phyloP scores from a whole-genome alignment of 2,888 invertebrate species.

The Drosophila antonietae region DNA sequence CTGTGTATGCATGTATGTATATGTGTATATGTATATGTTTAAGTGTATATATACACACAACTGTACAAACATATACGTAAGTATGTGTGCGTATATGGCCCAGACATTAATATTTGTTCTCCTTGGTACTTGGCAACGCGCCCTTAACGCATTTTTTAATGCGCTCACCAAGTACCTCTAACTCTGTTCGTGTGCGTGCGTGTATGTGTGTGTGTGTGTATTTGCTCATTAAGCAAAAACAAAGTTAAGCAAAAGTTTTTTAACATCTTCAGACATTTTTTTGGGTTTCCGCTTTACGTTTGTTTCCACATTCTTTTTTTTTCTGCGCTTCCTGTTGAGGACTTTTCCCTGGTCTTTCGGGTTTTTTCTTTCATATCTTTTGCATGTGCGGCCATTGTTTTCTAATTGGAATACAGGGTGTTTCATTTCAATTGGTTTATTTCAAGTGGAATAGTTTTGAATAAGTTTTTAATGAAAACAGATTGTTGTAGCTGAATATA shows the following conservation, averaged over 20 bases:
- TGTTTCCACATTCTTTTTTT: slow-evolving; percentile 50
- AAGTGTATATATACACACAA: not conserved
- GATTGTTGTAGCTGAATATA: not conserved
- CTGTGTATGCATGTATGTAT: slow-evolving; percentile 11
- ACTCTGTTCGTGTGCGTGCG: slow-evolving; percentile 23
- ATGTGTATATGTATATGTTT: slow-evolving; percentile 18
- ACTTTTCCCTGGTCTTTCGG: slow-evolving; percentile 40
- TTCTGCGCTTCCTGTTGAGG: slow-evolving; percentile 39
- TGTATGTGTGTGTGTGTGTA: slow-evolving; percentile 55
- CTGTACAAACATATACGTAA: slow-evolving; percentile 8
- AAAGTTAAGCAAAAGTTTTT: slow-evolving; percentile 79
- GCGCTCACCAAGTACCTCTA: slow-evolving; percentile 45
- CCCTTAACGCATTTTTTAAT: slow-evolving; percentile 79
- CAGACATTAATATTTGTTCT: slow-evolving; percentile 80
- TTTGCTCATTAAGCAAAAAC: slow-evolving; percentile 83
- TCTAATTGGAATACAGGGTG: slow-evolving; percentile 66
- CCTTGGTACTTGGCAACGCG: slow-evolving; percentile 67
- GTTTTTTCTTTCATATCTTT: slow-evolving; percentile 23
- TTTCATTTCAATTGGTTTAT: not conserved
- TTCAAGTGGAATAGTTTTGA: not conserved
- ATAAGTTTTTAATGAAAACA: too few species aligned
- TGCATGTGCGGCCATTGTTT: slow-evolving; percentile 62
- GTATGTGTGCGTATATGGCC: slow-evolving; percentile 52
- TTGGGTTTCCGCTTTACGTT: slow-evolving; percentile 68
- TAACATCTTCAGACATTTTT: slow-evolving; percentile 77